Conservation (phyloP, 2,797 vertebrate genomes). For the Pseudochromis fuscus region DNA sequence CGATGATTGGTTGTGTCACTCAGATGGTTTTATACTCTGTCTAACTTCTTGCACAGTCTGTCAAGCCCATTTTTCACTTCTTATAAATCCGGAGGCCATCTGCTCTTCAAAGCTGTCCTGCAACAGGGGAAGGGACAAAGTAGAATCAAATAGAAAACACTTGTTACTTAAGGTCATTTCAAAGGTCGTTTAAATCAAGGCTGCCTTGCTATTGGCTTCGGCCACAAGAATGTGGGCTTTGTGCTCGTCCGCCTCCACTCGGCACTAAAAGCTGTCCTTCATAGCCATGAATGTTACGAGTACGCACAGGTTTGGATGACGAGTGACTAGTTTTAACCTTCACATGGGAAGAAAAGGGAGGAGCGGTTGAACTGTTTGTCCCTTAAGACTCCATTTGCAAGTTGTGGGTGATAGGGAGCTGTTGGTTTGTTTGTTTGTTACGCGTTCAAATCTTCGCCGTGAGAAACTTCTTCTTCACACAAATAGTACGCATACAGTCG, state of each 20-base stretch:
- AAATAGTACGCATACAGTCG: no score
- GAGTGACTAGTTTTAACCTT: constrained; percentile 12
- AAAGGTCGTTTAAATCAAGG: constrained; percentile 34
- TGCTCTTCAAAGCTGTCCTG: not conserved
- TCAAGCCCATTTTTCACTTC: constrained; percentile 1
- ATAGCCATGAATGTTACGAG: not conserved
- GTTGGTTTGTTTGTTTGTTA: no score
- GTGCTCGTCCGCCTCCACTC: not conserved
- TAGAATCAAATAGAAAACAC: constrained; percentile 2
- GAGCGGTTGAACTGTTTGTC: not conserved
- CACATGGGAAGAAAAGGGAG: not conserved
- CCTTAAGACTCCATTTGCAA: not conserved
- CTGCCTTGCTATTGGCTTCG: constrained; percentile 14
- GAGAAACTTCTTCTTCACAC: no score
- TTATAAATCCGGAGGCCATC: constrained; percentile 1
- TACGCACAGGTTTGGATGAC: not conserved
- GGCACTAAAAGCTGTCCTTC: constrained; percentile 18
- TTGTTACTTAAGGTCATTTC: constrained; percentile 14
- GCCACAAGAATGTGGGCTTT: constrained; percentile 12
- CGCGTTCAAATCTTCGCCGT: no score
- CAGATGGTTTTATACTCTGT: not conserved
- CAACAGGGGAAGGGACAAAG: constrained; percentile 4
- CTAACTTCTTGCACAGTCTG: not conserved
- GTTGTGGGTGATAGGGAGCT: not conserved
- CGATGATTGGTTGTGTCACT: not conserved